Conservation (phyloP, 1,140 invertebrate genomes). For the Anoplophora glabripennis region DNA sequence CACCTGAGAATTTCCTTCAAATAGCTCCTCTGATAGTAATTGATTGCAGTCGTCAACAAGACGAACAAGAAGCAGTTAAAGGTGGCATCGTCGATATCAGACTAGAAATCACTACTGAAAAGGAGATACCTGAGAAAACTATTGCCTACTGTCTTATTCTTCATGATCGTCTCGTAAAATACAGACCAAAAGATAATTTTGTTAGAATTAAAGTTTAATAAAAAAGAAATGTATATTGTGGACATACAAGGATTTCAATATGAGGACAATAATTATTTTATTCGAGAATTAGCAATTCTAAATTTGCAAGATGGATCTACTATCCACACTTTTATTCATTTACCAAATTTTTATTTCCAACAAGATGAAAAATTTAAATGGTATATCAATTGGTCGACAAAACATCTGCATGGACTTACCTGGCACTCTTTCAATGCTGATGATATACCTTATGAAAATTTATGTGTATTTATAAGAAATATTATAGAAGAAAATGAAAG, state of each 20-base stretch:
- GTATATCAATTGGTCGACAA: no score
- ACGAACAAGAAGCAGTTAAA: not conserved
- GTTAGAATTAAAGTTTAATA: not conserved
- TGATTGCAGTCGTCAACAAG: not conserved
- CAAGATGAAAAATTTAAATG: no score
- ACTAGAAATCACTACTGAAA: not conserved
- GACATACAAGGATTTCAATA: conserved; percentile 9
- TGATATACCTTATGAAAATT: no score
- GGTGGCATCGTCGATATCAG: not conserved
- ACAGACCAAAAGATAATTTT: not conserved
- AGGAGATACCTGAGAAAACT: not conserved
- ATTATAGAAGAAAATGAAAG: no score
- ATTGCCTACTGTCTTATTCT: not conserved
- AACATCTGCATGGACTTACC: no score
- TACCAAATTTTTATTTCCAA: no score
- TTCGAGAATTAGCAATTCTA: no score
- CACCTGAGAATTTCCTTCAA: not conserved
- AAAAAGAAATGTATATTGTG: conserved; percentile 4
- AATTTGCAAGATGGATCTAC: no score
- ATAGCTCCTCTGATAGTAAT: conserved; percentile 1
- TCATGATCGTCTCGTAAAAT: not conserved
- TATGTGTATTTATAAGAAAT: no score
- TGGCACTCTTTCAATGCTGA: no score
- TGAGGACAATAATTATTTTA: not conserved
- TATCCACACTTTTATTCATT: no score